A percentile compares a stretch with the other conserved stretches of the same genome.
These are phyloP conservation scores for Mechanitis messenoides DNA, from an alignment of 2,888 invertebrate genomes.

Conservation along the genomic window DNA sequence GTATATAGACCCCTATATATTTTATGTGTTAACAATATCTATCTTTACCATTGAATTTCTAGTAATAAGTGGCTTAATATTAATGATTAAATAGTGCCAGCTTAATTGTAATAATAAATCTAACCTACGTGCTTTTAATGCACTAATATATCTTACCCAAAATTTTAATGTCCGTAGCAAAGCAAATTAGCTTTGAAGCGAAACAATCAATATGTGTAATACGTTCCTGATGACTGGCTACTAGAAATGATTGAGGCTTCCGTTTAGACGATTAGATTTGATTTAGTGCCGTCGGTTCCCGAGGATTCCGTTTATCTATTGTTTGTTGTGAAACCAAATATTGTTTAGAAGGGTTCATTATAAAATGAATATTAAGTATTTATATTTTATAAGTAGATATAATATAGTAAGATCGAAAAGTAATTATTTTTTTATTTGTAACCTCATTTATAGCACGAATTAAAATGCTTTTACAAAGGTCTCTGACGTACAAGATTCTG, in stretches of 20 bases:
- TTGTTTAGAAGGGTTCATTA: conserved; percentile 2
- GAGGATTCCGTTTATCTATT: conserved; percentile 21
- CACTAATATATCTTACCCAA: conserved; percentile 23
- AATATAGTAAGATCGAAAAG: too few species aligned
- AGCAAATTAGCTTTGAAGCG: conserved; percentile 57
- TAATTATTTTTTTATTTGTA: too few species aligned
- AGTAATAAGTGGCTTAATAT: too few species aligned
- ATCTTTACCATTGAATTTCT: too few species aligned
- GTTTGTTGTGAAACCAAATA: conserved; percentile 12
- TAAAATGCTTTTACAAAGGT: too few species aligned
- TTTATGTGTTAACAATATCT: too few species aligned
- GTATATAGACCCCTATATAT: too few species aligned
- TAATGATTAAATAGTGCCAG: too few species aligned
- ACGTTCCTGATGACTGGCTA: conserved; percentile 51
- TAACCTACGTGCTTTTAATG: conserved; percentile 11
- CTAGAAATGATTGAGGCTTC: conserved; percentile 57
- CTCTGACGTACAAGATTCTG: too few species aligned
- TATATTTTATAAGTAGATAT: too few species aligned
- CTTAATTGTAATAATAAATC: neutral
- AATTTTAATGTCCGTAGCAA: conserved; percentile 50
- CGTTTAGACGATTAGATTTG: conserved; percentile 59
- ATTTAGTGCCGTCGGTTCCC: conserved; percentile 47
- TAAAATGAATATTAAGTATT: too few species aligned
- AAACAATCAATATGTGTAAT: conserved; percentile 57
- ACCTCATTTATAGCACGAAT: too few species aligned